These are phyloP conservation scores for Syngnathus floridae DNA, from an alignment of 2,113 vertebrate species.

Conservation along the genomic window DNA sequence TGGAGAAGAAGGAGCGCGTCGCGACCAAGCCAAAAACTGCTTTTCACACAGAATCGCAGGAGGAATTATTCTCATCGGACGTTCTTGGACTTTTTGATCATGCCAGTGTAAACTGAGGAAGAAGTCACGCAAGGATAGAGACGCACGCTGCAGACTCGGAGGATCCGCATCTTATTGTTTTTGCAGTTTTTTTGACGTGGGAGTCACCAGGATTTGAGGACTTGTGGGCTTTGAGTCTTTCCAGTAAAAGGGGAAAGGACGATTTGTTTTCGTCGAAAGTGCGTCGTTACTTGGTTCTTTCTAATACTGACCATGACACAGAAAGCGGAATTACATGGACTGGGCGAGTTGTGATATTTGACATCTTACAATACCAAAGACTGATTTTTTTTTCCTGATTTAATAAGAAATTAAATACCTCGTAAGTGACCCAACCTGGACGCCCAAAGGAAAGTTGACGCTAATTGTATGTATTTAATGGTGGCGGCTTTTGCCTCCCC, in stretches of 20 bases:
- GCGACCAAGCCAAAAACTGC: slow-evolving; percentile 18
- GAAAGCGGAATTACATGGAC: slow-evolving; percentile 50
- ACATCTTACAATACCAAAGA: slow-evolving; percentile 68
- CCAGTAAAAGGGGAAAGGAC: neutral
- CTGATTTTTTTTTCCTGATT: slow-evolving; percentile 27
- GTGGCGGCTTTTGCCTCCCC: slow-evolving; percentile 18
- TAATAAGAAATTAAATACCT: slow-evolving; percentile 67
- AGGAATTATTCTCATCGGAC: slow-evolving; percentile 30
- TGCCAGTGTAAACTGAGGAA: slow-evolving; percentile 22
- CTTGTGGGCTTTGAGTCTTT: slow-evolving; percentile 18
- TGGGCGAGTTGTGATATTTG: slow-evolving; percentile 53
- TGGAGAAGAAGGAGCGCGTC: slow-evolving; percentile 27
- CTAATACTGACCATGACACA: slow-evolving; percentile 34
- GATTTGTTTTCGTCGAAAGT: neutral
- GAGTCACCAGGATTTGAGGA: slow-evolving; percentile 38
- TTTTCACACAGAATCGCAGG: neutral
- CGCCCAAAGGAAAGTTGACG: slow-evolving; percentile 65
- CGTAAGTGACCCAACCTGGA: slow-evolving; percentile 62
- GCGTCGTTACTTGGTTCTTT: slow-evolving; percentile 6
- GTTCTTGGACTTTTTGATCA: slow-evolving; percentile 30
- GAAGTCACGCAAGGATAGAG: slow-evolving; percentile 41
- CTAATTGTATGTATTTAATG: slow-evolving; percentile 29
- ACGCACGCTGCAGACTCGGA: slow-evolving; percentile 46
- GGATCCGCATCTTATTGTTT: slow-evolving; percentile 50
- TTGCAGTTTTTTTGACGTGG: slow-evolving; percentile 24